Percentiles rank a stretch among this genome's conserved stretches.
These are phyloP conservation scores for Radopholus similis DNA, from an alignment of 1,140 invertebrate genomes.

Conservation along the genomic window DNA sequence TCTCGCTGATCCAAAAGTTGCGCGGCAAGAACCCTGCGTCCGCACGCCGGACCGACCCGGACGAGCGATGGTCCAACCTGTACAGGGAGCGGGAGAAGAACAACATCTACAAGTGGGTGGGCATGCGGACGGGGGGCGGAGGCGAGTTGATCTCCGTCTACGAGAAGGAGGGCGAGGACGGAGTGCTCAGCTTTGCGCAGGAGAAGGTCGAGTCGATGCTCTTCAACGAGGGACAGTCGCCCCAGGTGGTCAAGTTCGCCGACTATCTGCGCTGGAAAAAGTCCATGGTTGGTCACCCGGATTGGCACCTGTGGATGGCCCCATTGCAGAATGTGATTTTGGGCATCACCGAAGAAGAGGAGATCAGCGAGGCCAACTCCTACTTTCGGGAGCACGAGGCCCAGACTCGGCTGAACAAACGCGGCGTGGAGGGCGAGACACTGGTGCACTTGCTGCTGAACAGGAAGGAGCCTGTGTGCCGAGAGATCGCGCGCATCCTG, in stretches of 20 bases:
- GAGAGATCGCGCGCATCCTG: constrained; percentile 79
- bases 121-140: constrained; percentile 63
- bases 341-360: constrained; percentile 40
- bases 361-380: constrained; percentile 50
- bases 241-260: constrained; percentile 75
- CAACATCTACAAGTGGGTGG: constrained; percentile 63
- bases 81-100: constrained; percentile 63
- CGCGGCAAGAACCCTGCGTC: background rate
- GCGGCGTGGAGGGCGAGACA: constrained; percentile 88
- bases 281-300: constrained; percentile 7
- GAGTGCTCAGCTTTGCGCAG: constrained; percentile 76
- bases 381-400: constrained; percentile 70
- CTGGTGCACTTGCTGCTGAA: constrained; percentile 89
- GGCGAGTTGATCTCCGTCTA: constrained; percentile 70
- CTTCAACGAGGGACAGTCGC: constrained; percentile 81
- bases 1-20: background rate
- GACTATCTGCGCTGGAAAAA: constrained; percentile 79
- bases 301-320: background rate
- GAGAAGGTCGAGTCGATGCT: constrained; percentile 80
- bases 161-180: constrained; percentile 67
- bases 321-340: constrained; percentile 43
- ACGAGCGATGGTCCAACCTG: constrained; percentile 64
- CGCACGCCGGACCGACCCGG: constrained; percentile 49
- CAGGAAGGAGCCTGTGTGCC: constrained; percentile 79
- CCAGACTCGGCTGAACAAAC: constrained; percentile 93